Evolutionary conservation across 2,113 vertebrate species (phyloP), one percentile per base, ranked within the genome.

Genomic region (Bucco capensis): DNA sequence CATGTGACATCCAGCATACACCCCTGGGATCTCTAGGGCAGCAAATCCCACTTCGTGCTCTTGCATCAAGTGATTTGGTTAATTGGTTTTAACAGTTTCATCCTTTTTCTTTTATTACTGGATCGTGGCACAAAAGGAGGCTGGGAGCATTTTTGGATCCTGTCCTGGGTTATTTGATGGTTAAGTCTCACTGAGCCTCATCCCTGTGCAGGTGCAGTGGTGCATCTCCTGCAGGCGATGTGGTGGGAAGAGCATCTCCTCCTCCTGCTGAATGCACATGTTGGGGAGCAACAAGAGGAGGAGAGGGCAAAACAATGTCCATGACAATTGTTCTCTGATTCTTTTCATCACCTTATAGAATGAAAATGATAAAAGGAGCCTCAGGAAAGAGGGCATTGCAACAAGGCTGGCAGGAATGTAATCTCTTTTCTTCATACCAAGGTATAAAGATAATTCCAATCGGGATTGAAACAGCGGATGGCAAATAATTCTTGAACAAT

Each of bases 401-500:
- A 83, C 74, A 58, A 90, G 91, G 60, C 79, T 74, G 91, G 53
- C 84, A 88, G 89, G 83, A 89, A 76, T 92, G 90, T 97, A 96
- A 96, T 97, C 96, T 96, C 93, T 94, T 94, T 95, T 81, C 94
- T 94, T 96, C 54, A 1, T 94, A 93, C 75, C 0, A 10, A 83
- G 66, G 88, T 92, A 90, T 95, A 96, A 93, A 96, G 96, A 97
- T 97, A 97, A 97, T 96, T 97, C 96, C 83, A 83, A 8, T 92
- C 31, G 40, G 95, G 95, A 97, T 96, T 96, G 94, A 92, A 96
- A 88, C 92, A 94, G 89, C n/a, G 89, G 94, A 96, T 91, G 92
- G 95, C 96, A 96, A 97, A 96, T 96, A 96, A 97, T 95, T 94
- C 95, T 95, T 84, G 90, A 96, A 69, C 95, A 97, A 97, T 97